Base-by-base conservation (phyloP, 2,888 invertebrate species). In the Leucophenga montana region DNA sequence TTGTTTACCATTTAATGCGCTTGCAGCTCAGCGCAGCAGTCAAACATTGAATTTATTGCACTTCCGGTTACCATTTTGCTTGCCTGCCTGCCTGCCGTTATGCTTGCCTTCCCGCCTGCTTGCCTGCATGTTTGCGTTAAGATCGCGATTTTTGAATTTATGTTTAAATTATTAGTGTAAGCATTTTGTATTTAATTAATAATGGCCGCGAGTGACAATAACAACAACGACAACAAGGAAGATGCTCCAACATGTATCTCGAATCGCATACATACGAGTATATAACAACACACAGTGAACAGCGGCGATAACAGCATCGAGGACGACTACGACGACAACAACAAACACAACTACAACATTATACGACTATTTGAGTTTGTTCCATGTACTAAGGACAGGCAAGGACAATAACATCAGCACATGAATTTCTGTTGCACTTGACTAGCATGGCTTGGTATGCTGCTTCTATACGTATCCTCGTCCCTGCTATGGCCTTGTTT, bases 131-230 rank as follows among this genome's bases (percentile, higher is more conserved):
- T 67, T 59, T 44, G 31, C 61, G 70, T 61, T 56, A 53, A 44
- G 67, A 57, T 57, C 59, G 69, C 71, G 57, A 64, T 57, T 65
- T 67, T 56, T 44, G 53, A 68, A 79, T 83, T 85, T 77, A 80
- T 84, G 85, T 73, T 76, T 74, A 82, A 82, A 83, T 80, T 83
- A 85, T 84, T 84, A 82, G 83, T 79, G 83, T 79, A 83, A 85
- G 83, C 83, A 83, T 83, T 85, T 83, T 82, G 80, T 84, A 84
- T 83, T 83, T 83, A 84, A 85, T 84, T 85, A 84, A 84, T 84
- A 80, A 78, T 74, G 75, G 31, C 27, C 44, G 27, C 39, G n/a
- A 57, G 66, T 50, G 20, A 56, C 59, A 66, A 22, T 18, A 61
- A 70, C 67, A 74, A 56, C 67, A 44, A 62, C 68, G 62, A 57